Percentiles rank a stretch among this genome's conserved stretches.
These are phyloP conservation scores for Martes martes DNA, from an alignment of 2,113 vertebrate species.

Conservation along the genomic window DNA sequence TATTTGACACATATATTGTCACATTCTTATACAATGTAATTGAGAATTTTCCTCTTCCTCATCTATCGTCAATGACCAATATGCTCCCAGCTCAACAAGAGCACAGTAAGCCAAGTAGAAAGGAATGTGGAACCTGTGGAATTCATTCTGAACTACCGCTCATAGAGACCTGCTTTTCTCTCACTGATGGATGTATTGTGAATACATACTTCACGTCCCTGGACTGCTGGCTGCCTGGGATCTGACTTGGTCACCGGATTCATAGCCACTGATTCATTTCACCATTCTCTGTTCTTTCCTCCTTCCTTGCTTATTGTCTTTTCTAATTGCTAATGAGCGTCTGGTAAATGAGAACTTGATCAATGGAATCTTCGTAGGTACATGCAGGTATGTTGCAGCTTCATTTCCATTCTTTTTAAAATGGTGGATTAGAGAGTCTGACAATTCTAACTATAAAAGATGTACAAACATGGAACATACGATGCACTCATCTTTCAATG, in stretches of 20 bases:
- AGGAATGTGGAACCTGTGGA: accelerated
- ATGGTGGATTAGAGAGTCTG: neutral
- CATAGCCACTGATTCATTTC: neutral
- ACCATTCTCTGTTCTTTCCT: neutral
- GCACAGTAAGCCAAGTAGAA: neutral
- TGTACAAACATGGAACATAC: neutral
- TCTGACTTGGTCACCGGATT: neutral
- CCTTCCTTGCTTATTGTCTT: neutral
- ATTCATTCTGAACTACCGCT: neutral
- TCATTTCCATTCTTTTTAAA: neutral
- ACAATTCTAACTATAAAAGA: neutral
- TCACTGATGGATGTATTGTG: neutral
- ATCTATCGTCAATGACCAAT: neutral
- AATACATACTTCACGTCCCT: neutral
- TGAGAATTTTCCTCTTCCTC: neutral
- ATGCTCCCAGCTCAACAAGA: neutral
- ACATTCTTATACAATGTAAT: neutral
- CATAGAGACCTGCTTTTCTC: neutral
- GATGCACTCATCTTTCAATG: neutral
- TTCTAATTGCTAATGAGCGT: neutral
- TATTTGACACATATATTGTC: neutral
- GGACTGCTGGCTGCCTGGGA: neutral
- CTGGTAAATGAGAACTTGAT: neutral
- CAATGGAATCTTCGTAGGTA: neutral
- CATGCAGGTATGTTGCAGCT: neutral